Conservation (phyloP, 2,797 vertebrate genomes). For the Acanthurus lineatus region DNA sequence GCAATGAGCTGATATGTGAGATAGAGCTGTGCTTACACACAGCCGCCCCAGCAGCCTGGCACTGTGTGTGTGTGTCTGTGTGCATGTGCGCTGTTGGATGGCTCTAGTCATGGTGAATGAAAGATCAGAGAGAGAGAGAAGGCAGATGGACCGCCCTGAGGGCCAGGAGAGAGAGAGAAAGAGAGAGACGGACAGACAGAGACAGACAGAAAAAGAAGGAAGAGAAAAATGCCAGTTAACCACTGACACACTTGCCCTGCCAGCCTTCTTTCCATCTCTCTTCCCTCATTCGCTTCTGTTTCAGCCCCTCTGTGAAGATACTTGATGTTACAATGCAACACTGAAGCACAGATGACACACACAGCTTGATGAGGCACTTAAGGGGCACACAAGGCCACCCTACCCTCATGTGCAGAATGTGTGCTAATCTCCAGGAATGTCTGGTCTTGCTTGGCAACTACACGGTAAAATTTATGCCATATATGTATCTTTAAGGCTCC, state of each 20-base stretch:
- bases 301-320: conserved; percentile 33
- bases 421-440: conserved; percentile 4
- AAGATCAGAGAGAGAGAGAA: conserved; percentile 83
- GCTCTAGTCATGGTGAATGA: conserved; percentile 85
- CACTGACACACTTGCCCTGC: conserved; percentile 67
- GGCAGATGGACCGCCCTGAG: conserved; percentile 81
- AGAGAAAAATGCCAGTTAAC: conserved; percentile 71
- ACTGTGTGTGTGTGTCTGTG: conserved; percentile 45
- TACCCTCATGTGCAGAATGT: neutral
- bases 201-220: conserved; percentile 42
- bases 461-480: neutral
- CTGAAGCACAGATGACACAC: conserved; percentile 17
- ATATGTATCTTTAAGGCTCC: neutral
- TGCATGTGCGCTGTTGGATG: conserved; percentile 70
- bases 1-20: conserved; percentile 78
- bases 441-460: neutral
- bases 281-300: conserved; percentile 25
- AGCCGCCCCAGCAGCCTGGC: conserved; percentile 80
- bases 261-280: conserved; percentile 53
- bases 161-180: conserved; percentile 75
- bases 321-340: conserved; percentile 42
- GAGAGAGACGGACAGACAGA: conserved; percentile 25
- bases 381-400: conserved; percentile 17
- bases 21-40: conserved; percentile 79
- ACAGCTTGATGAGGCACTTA: conserved; percentile 25